Percentiles rank a stretch among this genome's conserved stretches.
Evolutionary conservation across 2,113 vertebrate genomes (phyloP).

Genomic region (Chrysochloris asiatica): DNA sequence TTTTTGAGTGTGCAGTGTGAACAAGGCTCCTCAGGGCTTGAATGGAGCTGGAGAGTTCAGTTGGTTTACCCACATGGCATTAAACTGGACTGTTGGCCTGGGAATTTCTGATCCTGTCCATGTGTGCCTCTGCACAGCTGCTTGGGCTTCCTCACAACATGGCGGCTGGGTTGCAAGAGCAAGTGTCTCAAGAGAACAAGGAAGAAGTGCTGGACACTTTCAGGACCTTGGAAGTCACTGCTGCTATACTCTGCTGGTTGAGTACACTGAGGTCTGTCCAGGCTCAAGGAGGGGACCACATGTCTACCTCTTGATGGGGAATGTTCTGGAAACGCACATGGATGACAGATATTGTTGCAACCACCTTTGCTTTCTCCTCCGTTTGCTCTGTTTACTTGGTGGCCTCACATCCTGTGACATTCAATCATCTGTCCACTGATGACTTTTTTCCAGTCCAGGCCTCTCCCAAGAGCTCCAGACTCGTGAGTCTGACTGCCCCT

Average conservation of each 20-base stretch:
- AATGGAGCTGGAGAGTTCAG: too few relatives aligned
- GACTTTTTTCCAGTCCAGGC: not conserved
- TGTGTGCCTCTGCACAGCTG: too few relatives aligned
- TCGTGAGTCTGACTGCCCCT: not conserved
- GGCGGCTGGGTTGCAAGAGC: not conserved
- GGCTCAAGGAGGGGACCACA: not conserved
- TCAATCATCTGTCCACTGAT: rapidly evolving
- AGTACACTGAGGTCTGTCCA: not conserved
- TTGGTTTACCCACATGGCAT: not conserved
- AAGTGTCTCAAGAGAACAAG: not conserved
- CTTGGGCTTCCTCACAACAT: not conserved
- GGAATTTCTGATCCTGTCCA: not conserved
- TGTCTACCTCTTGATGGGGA: not conserved
- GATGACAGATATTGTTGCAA: not conserved
- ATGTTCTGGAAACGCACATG: not conserved
- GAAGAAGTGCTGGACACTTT: not conserved
- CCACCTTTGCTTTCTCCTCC: not conserved
- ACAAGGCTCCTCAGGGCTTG: too few relatives aligned
- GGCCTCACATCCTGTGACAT: not conserved
- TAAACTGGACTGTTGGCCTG: rapidly evolving
- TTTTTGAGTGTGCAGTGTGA: too few relatives aligned
- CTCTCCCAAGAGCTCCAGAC: too few relatives aligned
- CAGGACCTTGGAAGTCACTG: not conserved
- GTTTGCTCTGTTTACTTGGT: not conserved
- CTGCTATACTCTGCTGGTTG: not conserved